A percentile compares a stretch with the other conserved stretches of the same genome.
phyloP scores from a whole-genome alignment of 92 coral and sea anemone species.

The Zoanthus solanderi region DNA sequence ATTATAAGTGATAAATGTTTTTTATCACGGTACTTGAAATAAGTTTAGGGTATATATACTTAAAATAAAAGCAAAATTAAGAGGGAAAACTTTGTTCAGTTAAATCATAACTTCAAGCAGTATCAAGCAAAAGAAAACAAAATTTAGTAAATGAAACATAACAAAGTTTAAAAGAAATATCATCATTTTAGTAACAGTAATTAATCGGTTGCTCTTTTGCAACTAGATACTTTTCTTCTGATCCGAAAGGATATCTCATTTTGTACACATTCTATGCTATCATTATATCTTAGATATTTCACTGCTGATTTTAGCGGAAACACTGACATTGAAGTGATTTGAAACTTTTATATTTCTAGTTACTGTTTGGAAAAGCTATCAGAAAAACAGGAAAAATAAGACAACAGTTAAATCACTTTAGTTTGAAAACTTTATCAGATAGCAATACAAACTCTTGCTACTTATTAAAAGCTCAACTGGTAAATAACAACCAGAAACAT shows the following conservation, averaged over 20 bases:
- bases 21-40: too few relatives aligned
- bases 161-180: too few relatives aligned
- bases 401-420: not conserved
- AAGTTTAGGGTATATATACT: too few relatives aligned
- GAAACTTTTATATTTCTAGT: not conserved
- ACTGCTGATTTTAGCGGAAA: not conserved
- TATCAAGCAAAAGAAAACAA: not conserved
- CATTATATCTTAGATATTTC: not conserved
- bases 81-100: too few relatives aligned
- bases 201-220: not conserved
- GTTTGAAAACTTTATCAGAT: conserved; percentile 1
- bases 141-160: not conserved
- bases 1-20: too few relatives aligned
- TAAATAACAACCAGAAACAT: not conserved
- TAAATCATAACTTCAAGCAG: not conserved
- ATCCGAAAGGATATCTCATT: not conserved
- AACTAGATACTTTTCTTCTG: not conserved
- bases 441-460: not conserved
- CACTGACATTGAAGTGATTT: not conserved
- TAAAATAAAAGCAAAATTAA: too few relatives aligned
- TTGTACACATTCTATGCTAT: not conserved
- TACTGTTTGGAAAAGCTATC: not conserved
- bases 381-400: not conserved
- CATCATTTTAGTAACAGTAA: not conserved
- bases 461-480: not conserved